phyloP scores from a whole-genome alignment of 2,888 invertebrate genomes.

The Orchesellides sinensis region DNA sequence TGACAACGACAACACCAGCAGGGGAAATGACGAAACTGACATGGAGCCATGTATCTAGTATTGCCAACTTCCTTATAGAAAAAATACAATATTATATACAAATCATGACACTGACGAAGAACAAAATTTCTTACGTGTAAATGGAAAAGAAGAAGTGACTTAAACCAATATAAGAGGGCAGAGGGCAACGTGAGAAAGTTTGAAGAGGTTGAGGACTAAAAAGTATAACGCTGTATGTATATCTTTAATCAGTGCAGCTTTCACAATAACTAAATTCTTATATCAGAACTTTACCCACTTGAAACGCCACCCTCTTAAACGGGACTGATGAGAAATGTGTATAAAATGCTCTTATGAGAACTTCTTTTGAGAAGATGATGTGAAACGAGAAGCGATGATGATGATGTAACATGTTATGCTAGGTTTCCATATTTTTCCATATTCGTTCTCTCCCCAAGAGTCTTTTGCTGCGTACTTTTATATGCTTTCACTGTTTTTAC shows the following conservation, averaged over 20 bases:
- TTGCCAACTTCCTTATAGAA: no score
- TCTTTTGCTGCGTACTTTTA: background rate
- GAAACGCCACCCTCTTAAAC: no score
- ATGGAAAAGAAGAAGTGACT: background rate
- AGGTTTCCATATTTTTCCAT: background rate
- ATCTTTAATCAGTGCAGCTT: no score
- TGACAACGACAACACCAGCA: constrained; percentile 61
- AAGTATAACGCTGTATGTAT: no score
- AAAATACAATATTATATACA: no score
- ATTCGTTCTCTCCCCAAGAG: background rate
- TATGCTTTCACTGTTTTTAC: background rate
- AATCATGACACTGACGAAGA: no score
- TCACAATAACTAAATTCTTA: no score
- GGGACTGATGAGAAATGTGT: background rate
- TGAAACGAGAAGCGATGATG: background rate
- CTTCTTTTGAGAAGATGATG: background rate
- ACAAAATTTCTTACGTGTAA: no score
- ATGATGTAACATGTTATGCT: constrained; percentile 3
- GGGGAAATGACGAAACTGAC: constrained; percentile 52
- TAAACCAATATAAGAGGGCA: background rate
- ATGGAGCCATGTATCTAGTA: background rate
- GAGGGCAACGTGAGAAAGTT: constrained; percentile 5
- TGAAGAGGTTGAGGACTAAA: constrained; percentile 7
- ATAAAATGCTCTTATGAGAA: background rate
- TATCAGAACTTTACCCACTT: no score